These are phyloP conservation scores for Microdon myrmicae DNA, from an alignment of 2,888 invertebrate species.

Conservation along the genomic window DNA sequence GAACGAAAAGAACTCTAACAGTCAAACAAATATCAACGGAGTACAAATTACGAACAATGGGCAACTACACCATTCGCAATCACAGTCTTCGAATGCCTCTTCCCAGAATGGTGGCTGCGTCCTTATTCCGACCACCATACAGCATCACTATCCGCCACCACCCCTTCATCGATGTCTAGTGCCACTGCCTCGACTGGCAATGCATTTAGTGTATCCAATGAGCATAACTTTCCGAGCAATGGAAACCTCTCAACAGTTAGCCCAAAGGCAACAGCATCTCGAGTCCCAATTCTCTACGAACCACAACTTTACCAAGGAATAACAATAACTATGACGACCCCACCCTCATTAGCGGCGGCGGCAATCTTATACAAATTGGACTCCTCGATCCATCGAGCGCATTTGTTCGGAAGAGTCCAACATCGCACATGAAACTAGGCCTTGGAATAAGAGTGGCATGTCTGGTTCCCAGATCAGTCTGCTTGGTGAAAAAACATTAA, in stretches of 20 bases:
- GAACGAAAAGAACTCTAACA: constrained; percentile 61
- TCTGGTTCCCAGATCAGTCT: constrained; percentile 68
- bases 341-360: constrained; percentile 58
- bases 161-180: constrained; percentile 57
- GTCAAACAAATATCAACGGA: constrained; percentile 61
- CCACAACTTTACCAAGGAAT: constrained; percentile 79
- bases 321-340: constrained; percentile 62
- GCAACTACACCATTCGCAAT: constrained; percentile 64
- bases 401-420: constrained; percentile 68
- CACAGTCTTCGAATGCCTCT: constrained; percentile 66
- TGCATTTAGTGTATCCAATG: constrained; percentile 38
- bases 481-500: constrained; percentile 62
- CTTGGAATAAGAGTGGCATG: constrained; percentile 24
- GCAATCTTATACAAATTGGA: constrained; percentile 73
- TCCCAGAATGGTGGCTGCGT: constrained; percentile 61
- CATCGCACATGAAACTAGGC: constrained; percentile 66
- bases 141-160: constrained; percentile 62
- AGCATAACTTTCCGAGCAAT: constrained; percentile 54
- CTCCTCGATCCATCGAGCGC: constrained; percentile 70
- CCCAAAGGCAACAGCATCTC: constrained; percentile 57
- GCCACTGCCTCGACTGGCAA: constrained; percentile 19
- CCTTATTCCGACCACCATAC: constrained; percentile 57
- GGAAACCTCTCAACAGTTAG: constrained; percentile 60
- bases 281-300: constrained; percentile 64
- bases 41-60: constrained; percentile 56